phyloP scores from a whole-genome alignment of 2,113 vertebrate species.

The Platycercus adscitus region DNA sequence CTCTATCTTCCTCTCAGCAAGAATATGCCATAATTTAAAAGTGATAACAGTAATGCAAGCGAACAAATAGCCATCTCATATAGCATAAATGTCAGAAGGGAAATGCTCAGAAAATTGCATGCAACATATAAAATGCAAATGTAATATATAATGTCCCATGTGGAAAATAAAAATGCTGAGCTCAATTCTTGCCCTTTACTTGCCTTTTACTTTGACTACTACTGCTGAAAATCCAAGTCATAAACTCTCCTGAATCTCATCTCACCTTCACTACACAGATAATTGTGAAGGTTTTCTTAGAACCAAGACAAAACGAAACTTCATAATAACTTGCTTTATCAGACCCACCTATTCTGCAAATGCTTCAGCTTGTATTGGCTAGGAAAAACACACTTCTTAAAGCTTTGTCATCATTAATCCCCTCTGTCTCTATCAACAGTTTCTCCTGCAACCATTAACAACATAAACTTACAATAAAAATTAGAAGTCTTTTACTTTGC shows the following conservation, averaged over 20 bases:
- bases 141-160: neutral
- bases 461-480: neutral
- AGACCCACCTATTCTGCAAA: neutral
- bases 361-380: neutral
- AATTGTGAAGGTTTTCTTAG: neutral
- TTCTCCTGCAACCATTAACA: neutral
- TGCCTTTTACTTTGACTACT: slow-evolving; percentile 35
- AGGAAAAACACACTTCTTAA: neutral
- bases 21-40: neutral
- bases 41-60: neutral
- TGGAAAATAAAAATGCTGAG: slow-evolving; percentile 44
- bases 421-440: neutral
- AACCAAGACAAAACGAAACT: neutral
- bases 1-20: neutral
- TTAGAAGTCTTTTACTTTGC: neutral
- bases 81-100: slow-evolving; percentile 8
- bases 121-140: slow-evolving; percentile 44
- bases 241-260: slow-evolving; percentile 3
- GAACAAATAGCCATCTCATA: slow-evolving; percentile 12
- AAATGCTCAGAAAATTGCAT: slow-evolving; percentile 16
- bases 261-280: neutral
- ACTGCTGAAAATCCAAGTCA: slow-evolving; percentile 8
- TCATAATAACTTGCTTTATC: neutral
- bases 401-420: neutral
- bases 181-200: slow-evolving; percentile 28